These are phyloP conservation scores for Tiliacea citrago DNA, from an alignment of 2,888 invertebrate species.

Conservation along the genomic window DNA sequence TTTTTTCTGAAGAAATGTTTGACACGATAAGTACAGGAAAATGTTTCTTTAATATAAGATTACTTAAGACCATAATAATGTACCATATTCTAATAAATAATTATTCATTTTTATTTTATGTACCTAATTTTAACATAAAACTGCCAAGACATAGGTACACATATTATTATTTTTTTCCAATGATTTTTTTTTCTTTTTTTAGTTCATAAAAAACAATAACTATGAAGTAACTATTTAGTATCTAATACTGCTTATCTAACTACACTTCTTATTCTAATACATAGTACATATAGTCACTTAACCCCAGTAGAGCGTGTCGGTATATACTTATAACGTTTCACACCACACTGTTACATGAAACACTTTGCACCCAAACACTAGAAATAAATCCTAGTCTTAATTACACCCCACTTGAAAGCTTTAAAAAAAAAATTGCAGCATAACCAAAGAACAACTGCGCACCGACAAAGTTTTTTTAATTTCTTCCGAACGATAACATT, in stretches of 20 bases:
- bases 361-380: conserved; percentile 11
- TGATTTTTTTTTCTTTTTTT: too few species aligned
- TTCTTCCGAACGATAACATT: conserved; percentile 54
- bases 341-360: conserved; percentile 5
- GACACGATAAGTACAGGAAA: background rate
- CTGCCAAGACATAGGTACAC: too few species aligned
- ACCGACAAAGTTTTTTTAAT: conserved; percentile 42
- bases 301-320: background rate
- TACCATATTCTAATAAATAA: too few species aligned
- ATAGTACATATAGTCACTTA: background rate
- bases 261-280: background rate
- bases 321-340: conserved; percentile 3
- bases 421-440: conserved; percentile 27
- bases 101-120: too few species aligned
- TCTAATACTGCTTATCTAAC: background rate
- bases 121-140: too few species aligned
- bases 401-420: conserved; percentile 37
- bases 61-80: too few species aligned
- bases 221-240: background rate
- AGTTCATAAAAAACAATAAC: background rate
- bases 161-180: too few species aligned
- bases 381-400: conserved; percentile 55
- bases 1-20: background rate
- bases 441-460: conserved; percentile 22
- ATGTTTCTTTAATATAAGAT: too few species aligned